These are phyloP conservation scores for Bombus affinis DNA, from an alignment of 1,140 invertebrate genomes.

Conservation along the genomic window DNA sequence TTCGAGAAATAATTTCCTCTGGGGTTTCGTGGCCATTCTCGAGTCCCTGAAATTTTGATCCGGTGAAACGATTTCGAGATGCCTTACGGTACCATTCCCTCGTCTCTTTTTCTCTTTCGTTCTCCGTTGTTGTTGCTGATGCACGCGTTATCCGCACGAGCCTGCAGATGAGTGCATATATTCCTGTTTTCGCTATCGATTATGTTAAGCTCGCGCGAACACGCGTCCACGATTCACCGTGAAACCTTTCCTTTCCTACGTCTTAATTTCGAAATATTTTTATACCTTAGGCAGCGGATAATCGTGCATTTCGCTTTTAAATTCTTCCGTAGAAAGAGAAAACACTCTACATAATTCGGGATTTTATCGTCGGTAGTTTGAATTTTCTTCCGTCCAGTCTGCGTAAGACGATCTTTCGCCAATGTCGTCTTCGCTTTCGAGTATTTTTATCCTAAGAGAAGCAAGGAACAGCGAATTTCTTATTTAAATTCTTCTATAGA, in stretches of 20 bases:
- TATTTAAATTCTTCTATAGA: background rate
- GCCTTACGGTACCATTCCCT: constrained; percentile 51
- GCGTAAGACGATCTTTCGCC: too few species aligned
- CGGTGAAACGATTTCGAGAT: constrained; percentile 59
- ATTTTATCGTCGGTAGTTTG: too few species aligned
- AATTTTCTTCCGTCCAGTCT: too few species aligned
- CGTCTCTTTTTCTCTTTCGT: background rate
- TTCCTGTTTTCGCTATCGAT: constrained; percentile 28
- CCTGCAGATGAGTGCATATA: background rate
- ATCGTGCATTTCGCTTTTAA: background rate
- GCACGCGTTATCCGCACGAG: background rate
- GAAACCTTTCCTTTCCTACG: background rate
- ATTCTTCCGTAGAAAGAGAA: background rate
- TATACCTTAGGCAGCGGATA: background rate
- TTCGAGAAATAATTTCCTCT: constrained; percentile 66
- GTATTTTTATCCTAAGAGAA: background rate
- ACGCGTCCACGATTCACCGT: background rate
- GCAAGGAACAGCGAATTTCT: background rate
- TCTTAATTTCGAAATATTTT: constrained; percentile 3
- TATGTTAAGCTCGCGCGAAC: constrained; percentile 9
- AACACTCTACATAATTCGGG: background rate
- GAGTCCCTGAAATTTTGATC: constrained; percentile 65
- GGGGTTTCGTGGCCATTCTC: constrained; percentile 31
- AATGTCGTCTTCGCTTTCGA: background rate
- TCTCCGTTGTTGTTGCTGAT: background rate